phyloP scores from a whole-genome alignment of 2,113 vertebrate genomes.

The Hydrolagus affinis region DNA sequence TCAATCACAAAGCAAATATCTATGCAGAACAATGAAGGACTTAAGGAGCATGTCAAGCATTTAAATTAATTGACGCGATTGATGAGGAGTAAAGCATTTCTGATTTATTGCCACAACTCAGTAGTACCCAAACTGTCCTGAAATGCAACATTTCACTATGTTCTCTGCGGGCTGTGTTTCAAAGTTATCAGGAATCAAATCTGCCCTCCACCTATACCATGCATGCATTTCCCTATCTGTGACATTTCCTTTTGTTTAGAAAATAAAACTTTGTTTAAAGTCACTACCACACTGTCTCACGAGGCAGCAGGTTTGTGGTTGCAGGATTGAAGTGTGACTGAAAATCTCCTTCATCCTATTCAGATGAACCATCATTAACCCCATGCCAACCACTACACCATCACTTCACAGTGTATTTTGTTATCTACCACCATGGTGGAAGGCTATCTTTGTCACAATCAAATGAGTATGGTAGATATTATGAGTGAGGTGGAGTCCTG shows the following conservation, averaged over 20 bases:
- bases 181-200: background rate
- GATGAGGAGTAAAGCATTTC: background rate
- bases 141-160: background rate
- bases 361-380: background rate
- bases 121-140: background rate
- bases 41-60: background rate
- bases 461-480: too few relatives aligned
- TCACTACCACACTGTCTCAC: background rate
- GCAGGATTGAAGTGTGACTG: background rate
- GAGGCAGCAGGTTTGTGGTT: background rate
- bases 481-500: too few relatives aligned
- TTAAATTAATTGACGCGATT: background rate
- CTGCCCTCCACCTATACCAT: background rate
- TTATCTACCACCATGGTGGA: too few relatives aligned
- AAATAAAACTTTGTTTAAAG: background rate
- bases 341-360: background rate
- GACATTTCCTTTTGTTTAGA: background rate
- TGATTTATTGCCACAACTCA: background rate
- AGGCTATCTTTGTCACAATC: too few relatives aligned
- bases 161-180: background rate
- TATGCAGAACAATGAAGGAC: background rate
- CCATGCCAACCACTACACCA: too few relatives aligned
- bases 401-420: too few relatives aligned
- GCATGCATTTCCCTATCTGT: background rate
- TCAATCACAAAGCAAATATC: background rate